Percentiles rank a stretch among this genome's conserved stretches.
phyloP scores from a whole-genome alignment of 2,888 invertebrate genomes.

The Agrochola lota region DNA sequence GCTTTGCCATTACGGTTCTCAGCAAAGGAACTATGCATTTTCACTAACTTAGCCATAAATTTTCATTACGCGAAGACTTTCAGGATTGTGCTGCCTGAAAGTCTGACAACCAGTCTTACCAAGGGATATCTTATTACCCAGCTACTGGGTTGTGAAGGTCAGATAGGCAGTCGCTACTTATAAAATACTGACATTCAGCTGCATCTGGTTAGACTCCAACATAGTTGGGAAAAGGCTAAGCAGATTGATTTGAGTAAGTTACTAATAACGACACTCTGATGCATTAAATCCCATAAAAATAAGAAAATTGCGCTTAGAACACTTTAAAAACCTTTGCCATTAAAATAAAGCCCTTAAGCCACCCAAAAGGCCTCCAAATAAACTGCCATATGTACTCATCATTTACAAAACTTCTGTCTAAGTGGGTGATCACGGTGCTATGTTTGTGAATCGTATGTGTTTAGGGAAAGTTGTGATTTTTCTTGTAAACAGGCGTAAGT shows the following conservation, averaged over 20 bases:
- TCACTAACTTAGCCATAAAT: background rate
- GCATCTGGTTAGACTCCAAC: too few species aligned
- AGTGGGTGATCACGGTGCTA: conserved; percentile 68
- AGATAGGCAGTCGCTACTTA: too few species aligned
- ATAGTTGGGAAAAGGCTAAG: too few species aligned
- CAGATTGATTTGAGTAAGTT: too few species aligned
- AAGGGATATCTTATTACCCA: too few species aligned
- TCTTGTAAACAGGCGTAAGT: conserved; percentile 59
- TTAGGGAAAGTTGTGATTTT: conserved; percentile 66
- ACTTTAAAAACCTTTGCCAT: background rate
- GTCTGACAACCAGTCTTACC: too few species aligned
- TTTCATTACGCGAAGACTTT: background rate
- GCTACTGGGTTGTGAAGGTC: too few species aligned
- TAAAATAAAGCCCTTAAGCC: conserved; percentile 11
- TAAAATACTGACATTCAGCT: too few species aligned
- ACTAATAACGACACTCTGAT: background rate
- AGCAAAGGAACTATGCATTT: too few species aligned
- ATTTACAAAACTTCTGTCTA: conserved; percentile 59
- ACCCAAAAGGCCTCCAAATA: conserved; percentile 31
- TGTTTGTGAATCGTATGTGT: conserved; percentile 67
- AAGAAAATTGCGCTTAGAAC: background rate
- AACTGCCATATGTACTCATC: conserved; percentile 51
- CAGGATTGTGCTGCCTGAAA: background rate
- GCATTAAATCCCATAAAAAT: background rate
- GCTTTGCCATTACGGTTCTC: background rate